phyloP scores from a whole-genome alignment of 2,888 invertebrate species.

The Plemyria rubiginata region DNA sequence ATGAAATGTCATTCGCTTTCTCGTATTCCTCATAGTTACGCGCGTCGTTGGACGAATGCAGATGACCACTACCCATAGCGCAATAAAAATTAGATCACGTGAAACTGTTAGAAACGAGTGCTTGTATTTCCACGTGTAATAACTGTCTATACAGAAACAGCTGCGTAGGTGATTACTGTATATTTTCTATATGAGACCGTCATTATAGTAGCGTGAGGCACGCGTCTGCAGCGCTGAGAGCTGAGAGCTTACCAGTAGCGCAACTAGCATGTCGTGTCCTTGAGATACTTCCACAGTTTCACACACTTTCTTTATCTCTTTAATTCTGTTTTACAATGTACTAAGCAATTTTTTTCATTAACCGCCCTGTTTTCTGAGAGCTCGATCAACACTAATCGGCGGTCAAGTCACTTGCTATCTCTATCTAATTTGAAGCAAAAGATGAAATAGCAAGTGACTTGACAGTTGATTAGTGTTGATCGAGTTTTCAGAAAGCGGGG shows the following conservation, averaged over 20 bases:
- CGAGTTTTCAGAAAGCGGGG: no score
- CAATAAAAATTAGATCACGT: conserved; percentile 32
- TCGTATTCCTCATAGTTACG: background rate
- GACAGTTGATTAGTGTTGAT: no score
- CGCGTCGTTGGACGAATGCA: background rate
- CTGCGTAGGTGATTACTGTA: conserved; percentile 66
- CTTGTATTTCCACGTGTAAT: conserved; percentile 36
- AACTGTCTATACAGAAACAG: conserved; percentile 59
- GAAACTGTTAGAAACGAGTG: conserved; percentile 33
- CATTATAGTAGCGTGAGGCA: conserved; percentile 67
- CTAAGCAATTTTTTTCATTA: no score
- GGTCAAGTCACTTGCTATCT: no score
- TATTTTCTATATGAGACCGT: conserved; percentile 67
- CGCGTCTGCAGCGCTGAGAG: conserved; percentile 52
- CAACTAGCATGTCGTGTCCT: conserved; percentile 19
- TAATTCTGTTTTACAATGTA: no score
- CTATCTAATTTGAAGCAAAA: no score
- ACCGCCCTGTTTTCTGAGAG: no score
- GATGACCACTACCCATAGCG: conserved; percentile 2
- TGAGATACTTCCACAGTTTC: background rate
- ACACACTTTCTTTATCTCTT: no score
- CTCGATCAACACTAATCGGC: no score
- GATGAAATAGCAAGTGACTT: no score
- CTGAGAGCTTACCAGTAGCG: conserved; percentile 34
- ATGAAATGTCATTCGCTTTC: background rate